These are phyloP conservation scores for Drosophila obscura DNA, from an alignment of 1,140 invertebrate species.

Conservation along the genomic window DNA sequence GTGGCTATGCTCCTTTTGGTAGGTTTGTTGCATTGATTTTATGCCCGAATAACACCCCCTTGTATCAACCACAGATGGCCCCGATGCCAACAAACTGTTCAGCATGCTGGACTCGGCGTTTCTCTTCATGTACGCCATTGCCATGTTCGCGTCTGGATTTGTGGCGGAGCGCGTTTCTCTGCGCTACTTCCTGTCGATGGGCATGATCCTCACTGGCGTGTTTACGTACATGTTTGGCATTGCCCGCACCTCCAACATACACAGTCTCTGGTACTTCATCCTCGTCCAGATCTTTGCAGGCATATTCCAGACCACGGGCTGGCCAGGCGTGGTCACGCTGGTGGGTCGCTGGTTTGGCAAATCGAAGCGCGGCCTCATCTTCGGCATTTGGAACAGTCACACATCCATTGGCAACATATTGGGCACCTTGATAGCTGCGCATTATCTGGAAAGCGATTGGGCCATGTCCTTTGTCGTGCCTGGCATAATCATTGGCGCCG, in stretches of 20 bases:
- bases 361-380: constrained; percentile 94
- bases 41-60: neutral
- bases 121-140: constrained; percentile 95
- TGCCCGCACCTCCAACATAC: constrained; percentile 92
- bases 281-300: constrained; percentile 92
- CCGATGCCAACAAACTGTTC: constrained; percentile 91
- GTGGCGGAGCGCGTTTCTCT: constrained; percentile 96
- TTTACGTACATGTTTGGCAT: constrained; percentile 96
- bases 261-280: constrained; percentile 94
- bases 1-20: constrained; percentile 95
- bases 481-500: constrained; percentile 91
- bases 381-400: constrained; percentile 98
- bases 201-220: constrained; percentile 95
- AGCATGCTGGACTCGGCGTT: constrained; percentile 96
- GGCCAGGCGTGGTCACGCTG: constrained; percentile 94
- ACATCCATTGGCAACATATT: constrained; percentile 98
- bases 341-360: constrained; percentile 98
- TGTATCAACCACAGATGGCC: constrained; percentile 87
- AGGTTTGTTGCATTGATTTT: constrained; percentile 72
- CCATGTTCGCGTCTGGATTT: constrained; percentile 96
- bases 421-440: constrained; percentile 92
- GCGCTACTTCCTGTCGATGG: constrained; percentile 93
- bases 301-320: constrained; percentile 94
- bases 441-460: constrained; percentile 95
- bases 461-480: constrained; percentile 96